These are phyloP conservation scores for Noctua fimbriata DNA, from an alignment of 2,888 invertebrate species.

Conservation along the genomic window DNA sequence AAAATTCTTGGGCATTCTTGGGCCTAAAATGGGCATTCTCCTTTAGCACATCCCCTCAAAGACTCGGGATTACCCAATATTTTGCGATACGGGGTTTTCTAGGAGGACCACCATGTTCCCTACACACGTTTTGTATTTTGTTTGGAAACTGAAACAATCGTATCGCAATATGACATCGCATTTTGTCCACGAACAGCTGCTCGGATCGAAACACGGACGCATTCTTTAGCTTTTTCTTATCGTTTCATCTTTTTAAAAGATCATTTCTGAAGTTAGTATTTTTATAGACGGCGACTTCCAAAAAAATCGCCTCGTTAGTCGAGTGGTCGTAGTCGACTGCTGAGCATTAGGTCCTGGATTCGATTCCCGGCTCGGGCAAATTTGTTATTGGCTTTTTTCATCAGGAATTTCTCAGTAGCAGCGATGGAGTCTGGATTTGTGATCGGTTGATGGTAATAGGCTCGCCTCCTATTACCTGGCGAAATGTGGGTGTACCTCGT, in stretches of 20 bases:
- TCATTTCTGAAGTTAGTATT: not conserved
- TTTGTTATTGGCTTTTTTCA: too few relatives aligned
- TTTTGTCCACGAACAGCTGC: slow-evolving; percentile 19
- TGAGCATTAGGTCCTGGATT: too few relatives aligned
- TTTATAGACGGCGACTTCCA: not conserved
- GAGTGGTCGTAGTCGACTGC: too few relatives aligned
- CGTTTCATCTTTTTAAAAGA: not conserved
- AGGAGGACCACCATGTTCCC: too few relatives aligned
- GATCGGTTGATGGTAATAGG: too few relatives aligned
- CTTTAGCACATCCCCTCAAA: not conserved
- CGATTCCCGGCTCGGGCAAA: too few relatives aligned
- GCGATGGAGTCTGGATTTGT: too few relatives aligned
- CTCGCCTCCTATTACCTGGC: too few relatives aligned
- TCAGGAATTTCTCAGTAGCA: too few relatives aligned
- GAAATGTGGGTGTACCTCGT: too few relatives aligned
- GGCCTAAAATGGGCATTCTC: too few relatives aligned
- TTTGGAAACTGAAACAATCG: not conserved
- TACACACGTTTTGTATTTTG: not conserved
- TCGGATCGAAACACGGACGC: not conserved
- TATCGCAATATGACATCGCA: slow-evolving; percentile 20
- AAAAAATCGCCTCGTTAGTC: not conserved
- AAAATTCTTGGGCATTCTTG: too few relatives aligned
- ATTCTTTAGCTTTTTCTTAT: not conserved
- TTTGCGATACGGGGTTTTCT: not conserved
- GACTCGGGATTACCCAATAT: not conserved